These are phyloP conservation scores for Drosophila anceps DNA, from an alignment of 2,888 invertebrate genomes.

Conservation along the genomic window DNA sequence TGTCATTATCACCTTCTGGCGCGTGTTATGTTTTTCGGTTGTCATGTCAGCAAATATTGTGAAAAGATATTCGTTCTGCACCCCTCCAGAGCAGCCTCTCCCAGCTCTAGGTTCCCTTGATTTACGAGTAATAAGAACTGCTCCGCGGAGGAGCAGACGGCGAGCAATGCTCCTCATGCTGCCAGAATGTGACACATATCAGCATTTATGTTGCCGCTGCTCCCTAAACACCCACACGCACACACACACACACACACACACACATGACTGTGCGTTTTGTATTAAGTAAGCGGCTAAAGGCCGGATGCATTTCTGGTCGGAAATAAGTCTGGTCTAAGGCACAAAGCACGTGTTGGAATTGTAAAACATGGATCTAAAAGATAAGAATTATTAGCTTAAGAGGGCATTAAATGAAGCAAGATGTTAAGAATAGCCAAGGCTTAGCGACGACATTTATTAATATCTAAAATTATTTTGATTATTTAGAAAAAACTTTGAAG, in stretches of 20 bases:
- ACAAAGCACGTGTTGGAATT: neutral
- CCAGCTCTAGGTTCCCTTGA: conserved; percentile 22
- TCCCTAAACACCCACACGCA: neutral
- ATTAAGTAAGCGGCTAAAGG: conserved; percentile 13
- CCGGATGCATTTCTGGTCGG: conserved; percentile 36
- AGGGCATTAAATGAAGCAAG: neutral
- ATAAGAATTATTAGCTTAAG: neutral
- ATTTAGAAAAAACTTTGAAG: neutral
- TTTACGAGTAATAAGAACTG: conserved; percentile 46
- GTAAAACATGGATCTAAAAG: neutral
- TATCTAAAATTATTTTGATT: neutral
- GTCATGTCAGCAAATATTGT: conserved; percentile 81
- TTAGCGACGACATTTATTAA: neutral
- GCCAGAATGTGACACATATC: conserved; percentile 74
- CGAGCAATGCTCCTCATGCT: conserved; percentile 44
- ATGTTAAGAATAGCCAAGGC: neutral
- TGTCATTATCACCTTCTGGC: conserved; percentile 78
- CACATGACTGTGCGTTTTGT: conserved; percentile 7
- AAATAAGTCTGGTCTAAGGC: conserved; percentile 1
- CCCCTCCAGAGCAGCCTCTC: neutral
- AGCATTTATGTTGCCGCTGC: conserved; percentile 62
- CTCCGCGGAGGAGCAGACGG: conserved; percentile 12
- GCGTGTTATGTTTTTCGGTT: conserved; percentile 76
- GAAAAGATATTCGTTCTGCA: conserved; percentile 60
- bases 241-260: conserved; percentile 10